Evolutionary conservation across 2,888 invertebrate species (phyloP).

Genomic region (Cantharis lateralis): DNA sequence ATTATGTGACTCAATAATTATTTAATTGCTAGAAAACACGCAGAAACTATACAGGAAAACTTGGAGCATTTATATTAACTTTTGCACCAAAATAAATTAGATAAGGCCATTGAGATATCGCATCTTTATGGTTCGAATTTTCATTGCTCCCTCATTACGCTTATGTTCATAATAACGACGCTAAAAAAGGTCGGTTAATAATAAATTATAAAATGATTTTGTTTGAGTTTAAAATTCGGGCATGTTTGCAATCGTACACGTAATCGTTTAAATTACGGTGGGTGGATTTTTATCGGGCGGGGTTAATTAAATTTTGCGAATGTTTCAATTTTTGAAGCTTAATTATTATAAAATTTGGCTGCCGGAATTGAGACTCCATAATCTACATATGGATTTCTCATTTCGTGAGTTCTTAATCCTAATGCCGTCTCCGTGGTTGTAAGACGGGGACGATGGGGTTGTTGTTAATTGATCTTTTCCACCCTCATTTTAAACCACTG

Average conservation of each 20-base stretch:
- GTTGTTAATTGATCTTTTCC: constrained; percentile 53
- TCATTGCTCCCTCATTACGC: not conserved
- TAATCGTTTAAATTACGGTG: constrained; percentile 4
- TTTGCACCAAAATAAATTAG: not conserved
- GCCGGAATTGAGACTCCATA: constrained; percentile 7
- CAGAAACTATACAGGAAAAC: not conserved
- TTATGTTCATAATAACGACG: not conserved
- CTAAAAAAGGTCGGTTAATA: not conserved
- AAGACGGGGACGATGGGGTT: constrained; percentile 43
- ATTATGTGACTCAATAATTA: constrained; percentile 15
- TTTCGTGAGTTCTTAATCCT: constrained; percentile 51
- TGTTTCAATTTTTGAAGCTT: constrained; percentile 19
- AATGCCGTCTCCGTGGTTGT: constrained; percentile 45
- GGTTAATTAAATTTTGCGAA: constrained; percentile 20
- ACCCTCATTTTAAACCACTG: constrained; percentile 42
- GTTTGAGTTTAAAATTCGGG: not conserved
- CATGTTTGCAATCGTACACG: not conserved
- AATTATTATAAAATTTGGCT: constrained; percentile 10
- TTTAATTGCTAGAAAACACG: constrained; percentile 11
- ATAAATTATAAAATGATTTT: not conserved
- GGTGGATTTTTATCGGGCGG: not conserved
- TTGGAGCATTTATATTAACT: constrained; percentile 3
- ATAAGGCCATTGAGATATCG: not conserved
- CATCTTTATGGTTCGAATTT: not conserved
- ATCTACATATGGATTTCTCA: constrained; percentile 53